These are phyloP conservation scores for Poecilia picta DNA, from an alignment of 2,797 vertebrate genomes.

Conservation along the genomic window DNA sequence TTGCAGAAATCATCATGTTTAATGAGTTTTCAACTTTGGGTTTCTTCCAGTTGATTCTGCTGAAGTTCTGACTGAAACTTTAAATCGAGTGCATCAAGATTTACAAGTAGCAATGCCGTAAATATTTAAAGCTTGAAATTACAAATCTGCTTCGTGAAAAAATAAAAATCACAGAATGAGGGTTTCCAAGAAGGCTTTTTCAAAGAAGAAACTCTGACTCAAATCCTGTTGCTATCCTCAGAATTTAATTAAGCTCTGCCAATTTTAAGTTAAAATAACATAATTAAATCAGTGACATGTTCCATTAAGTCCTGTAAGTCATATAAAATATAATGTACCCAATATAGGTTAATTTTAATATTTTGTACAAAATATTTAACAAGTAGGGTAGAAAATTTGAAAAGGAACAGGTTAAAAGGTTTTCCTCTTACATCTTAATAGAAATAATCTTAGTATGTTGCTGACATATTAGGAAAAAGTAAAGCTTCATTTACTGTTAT, in stretches of 20 bases:
- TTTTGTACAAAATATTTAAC: background rate
- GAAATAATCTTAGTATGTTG: background rate
- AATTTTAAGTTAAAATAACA: background rate
- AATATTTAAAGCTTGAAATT: background rate
- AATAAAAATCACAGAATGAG: background rate
- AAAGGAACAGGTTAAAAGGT: background rate
- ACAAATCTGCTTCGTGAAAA: background rate
- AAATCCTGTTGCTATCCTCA: background rate
- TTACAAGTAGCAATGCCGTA: background rate
- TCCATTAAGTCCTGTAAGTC: background rate
- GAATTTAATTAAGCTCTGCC: background rate
- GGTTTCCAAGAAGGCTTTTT: background rate
- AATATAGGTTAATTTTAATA: background rate
- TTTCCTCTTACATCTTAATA: background rate
- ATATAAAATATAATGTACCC: background rate
- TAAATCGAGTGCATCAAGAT: background rate
- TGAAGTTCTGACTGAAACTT: background rate
- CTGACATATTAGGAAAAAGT: background rate
- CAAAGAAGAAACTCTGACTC: background rate
- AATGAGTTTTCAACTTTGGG: background rate
- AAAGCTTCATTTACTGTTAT: too few species aligned
- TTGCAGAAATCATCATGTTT: background rate
- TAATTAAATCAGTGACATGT: background rate
- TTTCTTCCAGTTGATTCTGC: background rate
- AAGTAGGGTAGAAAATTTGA: background rate